Conservation (phyloP, 2,113 vertebrate species). For the Sebastes schlegelii region DNA sequence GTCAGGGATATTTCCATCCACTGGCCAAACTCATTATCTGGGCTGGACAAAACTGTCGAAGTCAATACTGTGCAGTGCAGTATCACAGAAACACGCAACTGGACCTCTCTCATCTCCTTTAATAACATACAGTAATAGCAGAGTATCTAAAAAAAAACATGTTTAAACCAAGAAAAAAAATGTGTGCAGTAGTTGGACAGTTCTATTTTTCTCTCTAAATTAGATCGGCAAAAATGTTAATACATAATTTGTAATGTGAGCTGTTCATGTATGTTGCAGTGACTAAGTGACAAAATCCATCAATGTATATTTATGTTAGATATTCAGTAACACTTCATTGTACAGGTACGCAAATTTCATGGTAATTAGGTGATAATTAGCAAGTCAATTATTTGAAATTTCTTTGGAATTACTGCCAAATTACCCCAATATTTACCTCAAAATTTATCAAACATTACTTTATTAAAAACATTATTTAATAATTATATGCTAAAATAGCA, state of each 20-base stretch:
- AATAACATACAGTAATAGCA: background rate
- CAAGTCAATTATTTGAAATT: no score
- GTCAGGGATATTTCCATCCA: slow-evolving; percentile 13
- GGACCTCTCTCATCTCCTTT: background rate
- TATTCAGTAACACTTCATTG: no score
- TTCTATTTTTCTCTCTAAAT: background rate
- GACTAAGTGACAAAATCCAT: background rate
- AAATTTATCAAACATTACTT: no score
- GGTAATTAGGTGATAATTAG: no score
- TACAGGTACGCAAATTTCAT: no score
- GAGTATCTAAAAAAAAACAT: no score
- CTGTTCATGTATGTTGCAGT: background rate
- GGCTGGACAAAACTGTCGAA: background rate
- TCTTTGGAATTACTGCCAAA: no score
- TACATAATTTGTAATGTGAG: background rate
- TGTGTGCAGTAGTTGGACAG: background rate
- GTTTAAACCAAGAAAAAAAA: background rate
- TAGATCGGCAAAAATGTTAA: background rate
- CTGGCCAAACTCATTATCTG: slow-evolving; percentile 20
- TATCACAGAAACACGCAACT: background rate
- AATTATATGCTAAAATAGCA: no score
- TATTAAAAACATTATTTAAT: no score
- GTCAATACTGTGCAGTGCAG: slow-evolving; percentile 9
- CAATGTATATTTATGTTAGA: no score
- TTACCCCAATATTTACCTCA: no score